Evolutionary conservation across 2,888 invertebrate genomes (phyloP).

Genomic region (Cephus nigrinus): DNA sequence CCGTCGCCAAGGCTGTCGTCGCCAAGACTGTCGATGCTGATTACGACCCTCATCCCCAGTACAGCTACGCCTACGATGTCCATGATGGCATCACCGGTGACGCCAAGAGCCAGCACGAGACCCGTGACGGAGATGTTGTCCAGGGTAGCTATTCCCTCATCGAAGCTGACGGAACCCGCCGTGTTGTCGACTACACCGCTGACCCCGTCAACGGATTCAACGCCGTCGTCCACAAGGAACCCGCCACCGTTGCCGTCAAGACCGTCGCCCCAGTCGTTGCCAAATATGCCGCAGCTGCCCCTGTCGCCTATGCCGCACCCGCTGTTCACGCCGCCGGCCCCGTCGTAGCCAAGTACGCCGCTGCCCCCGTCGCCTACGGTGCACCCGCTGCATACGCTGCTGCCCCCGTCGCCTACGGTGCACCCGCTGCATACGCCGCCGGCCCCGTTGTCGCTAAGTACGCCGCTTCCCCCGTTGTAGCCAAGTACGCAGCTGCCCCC

Average conservation of each 20-base stretch:
- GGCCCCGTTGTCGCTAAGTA: slow-evolving; percentile 39
- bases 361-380: slow-evolving; percentile 10
- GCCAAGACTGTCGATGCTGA: slow-evolving; percentile 53
- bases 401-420: slow-evolving; percentile 30
- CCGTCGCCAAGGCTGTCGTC: slow-evolving; percentile 41
- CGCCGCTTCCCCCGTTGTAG: slow-evolving; percentile 38
- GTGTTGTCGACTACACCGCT: slow-evolving; percentile 59
- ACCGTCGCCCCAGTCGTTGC: slow-evolving; percentile 63
- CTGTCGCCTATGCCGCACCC: slow-evolving; percentile 67
- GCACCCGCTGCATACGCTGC: slow-evolving; percentile 53
- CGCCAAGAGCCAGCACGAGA: slow-evolving; percentile 56
- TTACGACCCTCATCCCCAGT: slow-evolving; percentile 60
- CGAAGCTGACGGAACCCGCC: slow-evolving; percentile 66
- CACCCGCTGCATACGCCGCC: slow-evolving; percentile 54
- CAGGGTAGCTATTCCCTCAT: slow-evolving; percentile 65
- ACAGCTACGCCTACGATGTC: slow-evolving; percentile 58
- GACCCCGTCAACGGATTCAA: slow-evolving; percentile 59
- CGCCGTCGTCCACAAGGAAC: slow-evolving; percentile 59
- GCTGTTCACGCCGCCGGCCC: slow-evolving; percentile 65
- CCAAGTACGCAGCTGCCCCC: slow-evolving; percentile 33
- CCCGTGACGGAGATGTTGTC: slow-evolving; percentile 57
- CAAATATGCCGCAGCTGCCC: slow-evolving; percentile 66
- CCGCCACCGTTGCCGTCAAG: slow-evolving; percentile 36
- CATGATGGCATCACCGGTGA: slow-evolving; percentile 58
- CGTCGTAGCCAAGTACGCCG: slow-evolving; percentile 71